phyloP scores from a whole-genome alignment of 2,888 invertebrate genomes.

The Hirtodrosophila histrioides region DNA sequence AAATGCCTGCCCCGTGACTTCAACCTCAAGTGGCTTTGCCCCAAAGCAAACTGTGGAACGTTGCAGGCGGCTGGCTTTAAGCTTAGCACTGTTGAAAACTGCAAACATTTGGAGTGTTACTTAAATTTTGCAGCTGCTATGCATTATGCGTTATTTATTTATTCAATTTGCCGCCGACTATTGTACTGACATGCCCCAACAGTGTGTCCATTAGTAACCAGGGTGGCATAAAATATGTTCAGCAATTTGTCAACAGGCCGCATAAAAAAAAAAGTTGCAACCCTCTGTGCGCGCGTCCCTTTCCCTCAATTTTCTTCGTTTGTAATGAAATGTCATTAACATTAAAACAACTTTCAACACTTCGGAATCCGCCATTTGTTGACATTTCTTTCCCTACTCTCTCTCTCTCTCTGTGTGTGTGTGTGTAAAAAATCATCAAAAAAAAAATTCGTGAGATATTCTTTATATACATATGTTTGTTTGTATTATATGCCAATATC shows the following conservation, averaged over 20 bases:
- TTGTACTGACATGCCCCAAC: constrained; percentile 26
- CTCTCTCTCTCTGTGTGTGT: constrained; percentile 4
- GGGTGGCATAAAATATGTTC: constrained; percentile 60
- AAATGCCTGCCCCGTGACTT: constrained; percentile 44
- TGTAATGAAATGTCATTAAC: constrained; percentile 74
- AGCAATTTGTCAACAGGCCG: constrained; percentile 64
- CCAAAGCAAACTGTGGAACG: constrained; percentile 38
- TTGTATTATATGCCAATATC: constrained; percentile 35
- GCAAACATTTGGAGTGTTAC: constrained; percentile 1
- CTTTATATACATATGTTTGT: constrained; percentile 13
- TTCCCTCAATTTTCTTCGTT: constrained; percentile 26
- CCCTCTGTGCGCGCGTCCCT: background rate
- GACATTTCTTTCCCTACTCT: constrained; percentile 24
- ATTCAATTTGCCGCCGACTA: constrained; percentile 52
- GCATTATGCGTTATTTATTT: constrained; percentile 63
- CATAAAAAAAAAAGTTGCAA: constrained; percentile 30
- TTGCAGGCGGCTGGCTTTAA: constrained; percentile 4
- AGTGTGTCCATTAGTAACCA: constrained; percentile 20
- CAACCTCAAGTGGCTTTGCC: constrained; percentile 58
- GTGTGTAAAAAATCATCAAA: constrained; percentile 27
- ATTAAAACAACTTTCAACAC: constrained; percentile 75
- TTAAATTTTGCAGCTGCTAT: constrained; percentile 19
- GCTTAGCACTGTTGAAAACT: background rate
- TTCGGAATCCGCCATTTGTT: constrained; percentile 38
- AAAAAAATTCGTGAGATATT: constrained; percentile 17